phyloP scores from a whole-genome alignment of 2,888 invertebrate species.

The Caenorhabditis sp. region DNA sequence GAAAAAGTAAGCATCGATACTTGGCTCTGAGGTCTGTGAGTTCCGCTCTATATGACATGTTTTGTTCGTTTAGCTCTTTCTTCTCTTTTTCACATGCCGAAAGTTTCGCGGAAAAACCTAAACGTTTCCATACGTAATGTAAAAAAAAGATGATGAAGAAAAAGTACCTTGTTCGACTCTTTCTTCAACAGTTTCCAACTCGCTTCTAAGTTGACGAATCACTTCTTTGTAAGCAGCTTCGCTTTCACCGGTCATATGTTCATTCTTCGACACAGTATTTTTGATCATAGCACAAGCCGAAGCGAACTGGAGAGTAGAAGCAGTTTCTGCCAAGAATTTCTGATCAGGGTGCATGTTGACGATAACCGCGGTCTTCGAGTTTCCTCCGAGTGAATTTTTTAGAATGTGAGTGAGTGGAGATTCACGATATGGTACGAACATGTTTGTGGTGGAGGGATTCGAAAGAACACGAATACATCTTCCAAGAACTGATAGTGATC shows the following conservation, averaged over 20 bases:
- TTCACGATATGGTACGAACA: conserved; percentile 73
- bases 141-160: too few relatives aligned
- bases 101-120: conserved; percentile 6
- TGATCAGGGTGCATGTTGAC: conserved; percentile 73
- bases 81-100: not conserved
- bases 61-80: conserved; percentile 4
- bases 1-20: conserved; percentile 10
- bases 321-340: conserved; percentile 72
- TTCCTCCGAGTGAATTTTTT: conserved; percentile 73
- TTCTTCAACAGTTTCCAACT: conserved; percentile 14
- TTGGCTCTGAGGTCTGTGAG: conserved; percentile 20
- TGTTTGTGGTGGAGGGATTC: conserved; percentile 69
- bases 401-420: conserved; percentile 73
- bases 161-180: too few relatives aligned
- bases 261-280: conserved; percentile 73
- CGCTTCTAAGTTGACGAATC: conserved; percentile 67
- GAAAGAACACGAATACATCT: conserved; percentile 73
- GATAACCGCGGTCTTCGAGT: conserved; percentile 73
- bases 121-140: too few relatives aligned
- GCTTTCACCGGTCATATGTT: conserved; percentile 72
- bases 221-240: conserved; percentile 71
- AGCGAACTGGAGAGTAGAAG: conserved; percentile 73
- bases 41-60: conserved; percentile 8
- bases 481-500: conserved; percentile 72
- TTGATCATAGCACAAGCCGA: conserved; percentile 72